phyloP scores from a whole-genome alignment of 2,113 vertebrate genomes.

The Myiagra hebetior region DNA sequence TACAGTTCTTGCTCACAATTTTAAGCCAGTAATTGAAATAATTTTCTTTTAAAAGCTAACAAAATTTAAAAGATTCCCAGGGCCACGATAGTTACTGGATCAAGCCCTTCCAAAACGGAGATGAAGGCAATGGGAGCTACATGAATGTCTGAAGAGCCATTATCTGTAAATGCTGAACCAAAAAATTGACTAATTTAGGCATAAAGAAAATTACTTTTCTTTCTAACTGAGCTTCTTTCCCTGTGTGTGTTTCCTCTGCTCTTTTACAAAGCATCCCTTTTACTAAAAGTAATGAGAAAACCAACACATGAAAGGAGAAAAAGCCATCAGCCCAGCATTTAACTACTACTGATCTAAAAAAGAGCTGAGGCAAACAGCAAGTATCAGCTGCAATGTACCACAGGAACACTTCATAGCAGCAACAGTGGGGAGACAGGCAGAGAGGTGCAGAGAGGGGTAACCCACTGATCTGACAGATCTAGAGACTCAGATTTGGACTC shows the following conservation, averaged over 20 bases:
- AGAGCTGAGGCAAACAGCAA: neutral
- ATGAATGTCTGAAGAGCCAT: neutral
- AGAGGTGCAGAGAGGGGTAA: neutral
- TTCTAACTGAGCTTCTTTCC: neutral
- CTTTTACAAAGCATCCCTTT: neutral
- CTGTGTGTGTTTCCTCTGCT: neutral
- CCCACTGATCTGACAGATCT: constrained; percentile 51
- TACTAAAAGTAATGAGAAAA: neutral
- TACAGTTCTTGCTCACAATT: neutral
- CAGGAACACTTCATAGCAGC: neutral
- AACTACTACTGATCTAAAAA: neutral
- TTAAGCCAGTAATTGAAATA: neutral
- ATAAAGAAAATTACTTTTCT: neutral
- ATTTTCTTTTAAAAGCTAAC: neutral
- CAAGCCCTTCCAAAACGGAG: neutral
- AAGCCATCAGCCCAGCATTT: neutral
- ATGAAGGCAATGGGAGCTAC: neutral
- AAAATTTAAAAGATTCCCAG: neutral
- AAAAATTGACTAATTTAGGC: neutral
- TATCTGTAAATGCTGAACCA: neutral
- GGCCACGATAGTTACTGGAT: neutral
- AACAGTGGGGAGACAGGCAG: neutral
- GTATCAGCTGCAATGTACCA: neutral
- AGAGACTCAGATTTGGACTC: constrained; percentile 52
- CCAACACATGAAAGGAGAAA: neutral